Percentiles rank a stretch among this genome's conserved stretches.
Evolutionary conservation across 2,888 invertebrate species (phyloP).

Genomic region (Noctua fimbriata): DNA sequence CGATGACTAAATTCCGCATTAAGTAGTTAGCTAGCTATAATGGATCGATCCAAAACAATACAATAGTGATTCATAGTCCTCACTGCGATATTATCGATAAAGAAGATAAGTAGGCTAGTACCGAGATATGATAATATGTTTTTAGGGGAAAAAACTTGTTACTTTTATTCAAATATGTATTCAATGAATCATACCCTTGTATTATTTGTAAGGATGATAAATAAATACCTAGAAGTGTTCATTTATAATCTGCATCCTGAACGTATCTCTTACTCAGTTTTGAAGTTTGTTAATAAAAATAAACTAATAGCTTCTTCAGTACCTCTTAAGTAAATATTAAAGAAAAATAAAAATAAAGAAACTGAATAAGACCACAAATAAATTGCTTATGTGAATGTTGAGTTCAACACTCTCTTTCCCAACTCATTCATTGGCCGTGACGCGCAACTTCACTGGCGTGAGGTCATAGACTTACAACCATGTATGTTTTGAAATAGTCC

Average conservation of each 20-base stretch:
- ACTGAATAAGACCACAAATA: background rate
- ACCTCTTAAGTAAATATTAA: slow-evolving; percentile 4
- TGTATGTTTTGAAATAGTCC: slow-evolving; percentile 21
- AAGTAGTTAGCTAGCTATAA: slow-evolving; percentile 5
- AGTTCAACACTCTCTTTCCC: slow-evolving; percentile 46
- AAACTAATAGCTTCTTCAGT: background rate
- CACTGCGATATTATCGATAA: slow-evolving; percentile 17
- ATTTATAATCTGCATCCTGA: background rate
- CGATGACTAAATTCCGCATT: slow-evolving; percentile 19
- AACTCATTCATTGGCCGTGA: slow-evolving; percentile 45
- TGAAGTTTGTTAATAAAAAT: background rate
- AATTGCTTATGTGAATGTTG: slow-evolving; percentile 27
- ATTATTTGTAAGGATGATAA: background rate
- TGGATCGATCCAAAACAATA: slow-evolving; percentile 36
- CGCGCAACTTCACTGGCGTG: background rate
- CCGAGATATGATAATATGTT: background rate
- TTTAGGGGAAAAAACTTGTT: slow-evolving; percentile 8
- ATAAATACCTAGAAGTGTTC: background rate
- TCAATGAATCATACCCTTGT: background rate
- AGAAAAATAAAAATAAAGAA: background rate
- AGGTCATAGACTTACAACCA: slow-evolving; percentile 6
- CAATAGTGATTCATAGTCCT: slow-evolving; percentile 32
- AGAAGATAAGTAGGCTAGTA: slow-evolving; percentile 20
- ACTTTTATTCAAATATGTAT: background rate
- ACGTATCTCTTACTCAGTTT: background rate